Conservation (phyloP, 1,140 invertebrate genomes). For the Aricia agestis region DNA sequence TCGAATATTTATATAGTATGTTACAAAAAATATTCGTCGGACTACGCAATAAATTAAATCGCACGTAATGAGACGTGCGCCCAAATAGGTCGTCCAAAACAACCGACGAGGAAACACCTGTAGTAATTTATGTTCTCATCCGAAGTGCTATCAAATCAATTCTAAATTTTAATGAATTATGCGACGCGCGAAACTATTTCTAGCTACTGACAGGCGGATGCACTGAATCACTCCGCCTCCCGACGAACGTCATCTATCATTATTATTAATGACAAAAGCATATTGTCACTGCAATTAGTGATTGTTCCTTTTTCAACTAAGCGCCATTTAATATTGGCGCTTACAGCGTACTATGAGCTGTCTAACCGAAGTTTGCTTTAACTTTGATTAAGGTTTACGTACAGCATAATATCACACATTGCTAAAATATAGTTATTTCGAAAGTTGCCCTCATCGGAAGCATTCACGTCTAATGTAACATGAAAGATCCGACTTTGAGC, state of each 20-base stretch:
- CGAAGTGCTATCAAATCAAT: conserved; percentile 13
- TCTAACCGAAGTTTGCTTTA: background rate
- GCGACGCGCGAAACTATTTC: conserved; percentile 11
- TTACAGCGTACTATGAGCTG: background rate
- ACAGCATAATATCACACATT: too few relatives aligned
- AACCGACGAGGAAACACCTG: conserved; percentile 14
- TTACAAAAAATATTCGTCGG: too few relatives aligned
- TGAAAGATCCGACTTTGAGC: too few relatives aligned
- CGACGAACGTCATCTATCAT: conserved; percentile 10
- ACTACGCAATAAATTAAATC: background rate
- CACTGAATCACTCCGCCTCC: conserved; percentile 8
- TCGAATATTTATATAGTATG: too few relatives aligned
- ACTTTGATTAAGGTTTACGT: too few relatives aligned
- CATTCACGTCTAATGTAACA: too few relatives aligned
- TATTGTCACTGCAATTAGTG: conserved; percentile 13
- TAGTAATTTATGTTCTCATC: conserved; percentile 8
- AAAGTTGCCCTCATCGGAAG: too few relatives aligned
- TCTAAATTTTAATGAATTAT: conserved; percentile 15
- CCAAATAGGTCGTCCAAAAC: background rate
- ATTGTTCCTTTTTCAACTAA: conserved; percentile 9
- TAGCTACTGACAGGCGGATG: conserved; percentile 9
- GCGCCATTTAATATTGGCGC: background rate
- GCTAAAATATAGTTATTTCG: too few relatives aligned
- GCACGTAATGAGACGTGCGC: background rate
- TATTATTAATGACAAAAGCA: conserved; percentile 15